Percentiles rank a stretch among this genome's conserved stretches.
Conservation (phyloP, 2,797 vertebrate species). For the Crenichthys baileyi region DNA sequence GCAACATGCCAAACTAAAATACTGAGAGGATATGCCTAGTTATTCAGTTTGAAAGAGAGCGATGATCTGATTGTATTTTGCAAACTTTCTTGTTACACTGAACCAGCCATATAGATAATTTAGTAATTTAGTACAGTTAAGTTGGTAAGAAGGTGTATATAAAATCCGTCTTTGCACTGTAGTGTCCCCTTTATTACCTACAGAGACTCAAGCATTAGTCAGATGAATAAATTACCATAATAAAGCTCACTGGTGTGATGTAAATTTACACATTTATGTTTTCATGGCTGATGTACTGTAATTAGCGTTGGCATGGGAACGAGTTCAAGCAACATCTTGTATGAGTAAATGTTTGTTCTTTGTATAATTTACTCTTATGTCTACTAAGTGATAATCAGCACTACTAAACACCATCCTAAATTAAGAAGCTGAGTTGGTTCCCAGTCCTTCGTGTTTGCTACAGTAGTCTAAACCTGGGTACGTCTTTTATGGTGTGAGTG, state of each 20-base stretch:
- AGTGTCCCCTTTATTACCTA: conserved; percentile 3
- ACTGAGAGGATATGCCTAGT: not conserved
- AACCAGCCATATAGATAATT: not conserved
- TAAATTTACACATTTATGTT: conserved; percentile 50
- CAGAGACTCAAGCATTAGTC: conserved; percentile 23
- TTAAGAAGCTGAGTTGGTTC: conserved; percentile 13
- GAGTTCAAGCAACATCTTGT: conserved; percentile 39
- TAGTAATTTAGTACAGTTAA: not conserved
- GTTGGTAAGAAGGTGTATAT: not conserved
- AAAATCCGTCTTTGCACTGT: conserved; percentile 6
- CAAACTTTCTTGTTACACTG: not conserved
- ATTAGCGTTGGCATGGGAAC: conserved; percentile 62
- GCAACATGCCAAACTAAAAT: not conserved
- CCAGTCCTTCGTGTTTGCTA: conserved; percentile 25
- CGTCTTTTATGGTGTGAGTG: conserved; percentile 46
- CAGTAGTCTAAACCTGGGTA: conserved; percentile 29
- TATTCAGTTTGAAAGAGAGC: not conserved
- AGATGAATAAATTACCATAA: conserved; percentile 56
- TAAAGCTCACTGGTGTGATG: conserved; percentile 36
- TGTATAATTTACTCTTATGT: conserved; percentile 60
- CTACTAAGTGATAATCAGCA: conserved; percentile 62
- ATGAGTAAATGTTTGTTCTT: conserved; percentile 68
- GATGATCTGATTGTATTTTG: not conserved
- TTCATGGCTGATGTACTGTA: conserved; percentile 56
- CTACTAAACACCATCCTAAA: conserved; percentile 43